Percentiles rank a stretch among this genome's conserved stretches.
These are phyloP conservation scores for Glomeris maerens DNA, from an alignment of 1,140 invertebrate genomes.

Conservation along the genomic window DNA sequence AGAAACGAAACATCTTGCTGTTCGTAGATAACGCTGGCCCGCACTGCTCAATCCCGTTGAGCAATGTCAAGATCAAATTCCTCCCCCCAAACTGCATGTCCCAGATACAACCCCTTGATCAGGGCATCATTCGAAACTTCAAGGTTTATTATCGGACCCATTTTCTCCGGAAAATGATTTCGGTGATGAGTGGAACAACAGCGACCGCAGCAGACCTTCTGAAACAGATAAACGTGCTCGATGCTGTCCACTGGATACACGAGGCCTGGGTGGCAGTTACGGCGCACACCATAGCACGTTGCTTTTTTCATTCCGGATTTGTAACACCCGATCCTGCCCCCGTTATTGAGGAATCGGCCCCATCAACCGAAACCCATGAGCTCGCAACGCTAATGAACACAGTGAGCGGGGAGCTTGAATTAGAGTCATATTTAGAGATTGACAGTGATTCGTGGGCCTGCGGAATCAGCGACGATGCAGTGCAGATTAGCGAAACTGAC, in stretches of 20 bases:
- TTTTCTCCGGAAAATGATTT: neutral
- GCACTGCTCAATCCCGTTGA: neutral
- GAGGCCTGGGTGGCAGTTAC: too few relatives aligned
- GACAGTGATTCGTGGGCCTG: too few relatives aligned
- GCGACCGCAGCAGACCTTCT: neutral
- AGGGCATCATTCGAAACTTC: conserved; percentile 19
- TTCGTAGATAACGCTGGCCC: conserved; percentile 6
- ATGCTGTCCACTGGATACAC: neutral
- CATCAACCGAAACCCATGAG: too few relatives aligned
- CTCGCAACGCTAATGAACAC: too few relatives aligned
- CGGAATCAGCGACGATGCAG: too few relatives aligned
- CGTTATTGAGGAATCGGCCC: too few relatives aligned
- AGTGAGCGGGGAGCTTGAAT: too few relatives aligned
- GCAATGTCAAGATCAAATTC: conserved; percentile 14
- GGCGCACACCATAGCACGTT: too few relatives aligned
- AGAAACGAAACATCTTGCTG: conserved; percentile 16
- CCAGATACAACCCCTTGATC: conserved; percentile 20
- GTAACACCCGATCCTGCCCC: too few relatives aligned
- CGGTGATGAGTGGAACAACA: neutral
- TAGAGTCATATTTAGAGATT: too few relatives aligned
- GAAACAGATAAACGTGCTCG: neutral
- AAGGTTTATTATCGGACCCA: conserved; percentile 13
- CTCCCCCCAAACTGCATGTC: conserved; percentile 19
- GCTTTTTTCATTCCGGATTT: too few relatives aligned
- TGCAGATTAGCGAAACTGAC: too few relatives aligned